These are phyloP conservation scores for Callorhinus ursinus DNA, from an alignment of 2,113 vertebrate genomes.

Conservation along the genomic window DNA sequence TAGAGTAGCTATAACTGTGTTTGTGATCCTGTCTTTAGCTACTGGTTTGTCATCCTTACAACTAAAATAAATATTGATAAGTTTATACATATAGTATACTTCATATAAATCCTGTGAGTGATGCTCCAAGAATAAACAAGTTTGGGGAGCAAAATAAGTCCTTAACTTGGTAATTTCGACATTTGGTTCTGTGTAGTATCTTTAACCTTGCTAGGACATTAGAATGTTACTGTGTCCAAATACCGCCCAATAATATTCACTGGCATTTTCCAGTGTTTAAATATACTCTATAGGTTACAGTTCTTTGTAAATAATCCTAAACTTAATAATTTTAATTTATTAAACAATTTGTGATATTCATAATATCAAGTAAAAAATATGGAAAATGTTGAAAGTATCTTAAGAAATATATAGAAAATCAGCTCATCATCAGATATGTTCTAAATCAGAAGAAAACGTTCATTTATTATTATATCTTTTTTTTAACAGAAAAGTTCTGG, in stretches of 20 bases:
- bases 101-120: neutral
- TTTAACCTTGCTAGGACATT: neutral
- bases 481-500: neutral
- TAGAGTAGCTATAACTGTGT: neutral
- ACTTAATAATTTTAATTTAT: neutral
- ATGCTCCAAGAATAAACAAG: slow-evolving; percentile 5
- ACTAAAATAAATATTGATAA: slow-evolving; percentile 26
- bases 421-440: neutral
- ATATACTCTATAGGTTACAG: neutral
- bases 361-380: neutral
- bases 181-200: neutral
- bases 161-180: neutral
- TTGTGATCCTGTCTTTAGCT: neutral
- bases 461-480: neutral
- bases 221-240: slow-evolving; percentile 25
- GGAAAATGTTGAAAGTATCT: neutral
- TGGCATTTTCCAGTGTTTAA: neutral
- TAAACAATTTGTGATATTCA: neutral
- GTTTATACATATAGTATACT: neutral
- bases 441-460: slow-evolving; percentile 24
- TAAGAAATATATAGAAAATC: neutral
- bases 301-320: slow-evolving; percentile 26
- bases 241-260: neutral
- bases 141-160: slow-evolving; percentile 9
- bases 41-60: neutral